Evolutionary conservation across 1,140 invertebrate species (phyloP), one percentile per base, ranked within the genome.

Genomic region (Planococcus citri): DNA sequence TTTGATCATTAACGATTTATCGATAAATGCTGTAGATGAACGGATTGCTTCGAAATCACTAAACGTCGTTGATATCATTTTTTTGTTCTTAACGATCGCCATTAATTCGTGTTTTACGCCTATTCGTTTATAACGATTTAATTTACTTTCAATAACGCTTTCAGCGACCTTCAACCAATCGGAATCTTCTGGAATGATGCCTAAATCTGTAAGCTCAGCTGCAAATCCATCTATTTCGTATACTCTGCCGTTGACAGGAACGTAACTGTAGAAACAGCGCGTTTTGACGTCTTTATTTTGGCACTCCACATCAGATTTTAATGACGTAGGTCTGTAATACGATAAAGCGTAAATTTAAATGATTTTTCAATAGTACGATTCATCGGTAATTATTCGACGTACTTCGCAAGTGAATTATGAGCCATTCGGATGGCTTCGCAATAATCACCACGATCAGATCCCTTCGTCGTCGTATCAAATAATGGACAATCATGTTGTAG

Each of bases 21-120:
- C n/a, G n/a, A n/a, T n/a, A n/a, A n/a, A n/a, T n/a, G n/a, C n/a
- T n/a, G n/a, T n/a, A n/a, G n/a, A n/a, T n/a, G n/a, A n/a, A n/a
- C n/a, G n/a, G n/a, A n/a, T n/a, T n/a, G n/a, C n/a, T n/a, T n/a
- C n/a, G n/a, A n/a, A n/a, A n/a, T n/a, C n/a, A n/a, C n/a, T n/a
- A n/a, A n/a, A n/a, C n/a, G n/a, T n/a, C n/a, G n/a, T n/a, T n/a
- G n/a, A n/a, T n/a, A n/a, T n/a, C n/a, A n/a, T n/a, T 81, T 91
- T 94, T 70, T 89, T 83, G 78, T 99, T 94, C 0, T 92, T 90
- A 9, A 98, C 91, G 27, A 99, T 80, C 1, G 96, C 96, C 95
- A 99, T 97, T 58, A 99, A 80, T 82, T 97, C 98, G 77, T 99
- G 99, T 79, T 97, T 95, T 74, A 99, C 98, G 84, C 99, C 97